Conservation (phyloP, 2,888 invertebrate genomes). For the Pomacea canaliculata region DNA sequence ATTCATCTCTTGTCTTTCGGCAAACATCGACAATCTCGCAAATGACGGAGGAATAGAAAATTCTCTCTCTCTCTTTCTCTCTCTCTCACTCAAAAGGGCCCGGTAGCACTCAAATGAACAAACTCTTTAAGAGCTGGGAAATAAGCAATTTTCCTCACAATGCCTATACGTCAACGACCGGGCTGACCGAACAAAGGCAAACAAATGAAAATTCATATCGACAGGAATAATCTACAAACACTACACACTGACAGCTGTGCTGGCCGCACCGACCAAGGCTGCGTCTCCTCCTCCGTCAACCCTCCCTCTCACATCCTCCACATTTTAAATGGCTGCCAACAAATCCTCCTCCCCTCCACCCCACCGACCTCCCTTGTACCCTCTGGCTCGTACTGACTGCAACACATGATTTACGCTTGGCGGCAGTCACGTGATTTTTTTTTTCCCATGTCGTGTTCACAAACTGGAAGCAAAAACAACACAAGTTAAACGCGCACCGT, state of each 20-base stretch:
- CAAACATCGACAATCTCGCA: conserved; percentile 7
- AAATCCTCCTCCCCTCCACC: background rate
- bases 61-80: background rate
- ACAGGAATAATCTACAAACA: conserved; percentile 7
- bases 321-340: background rate
- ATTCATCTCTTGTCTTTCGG: conserved; percentile 15
- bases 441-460: too few relatives aligned
- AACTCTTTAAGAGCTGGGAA: conserved; percentile 5
- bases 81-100: background rate
- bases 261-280: background rate
- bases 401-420: too few relatives aligned
- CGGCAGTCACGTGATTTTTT: too few relatives aligned
- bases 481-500: too few relatives aligned
- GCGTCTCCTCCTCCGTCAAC: too few relatives aligned
- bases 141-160: conserved; percentile 12
- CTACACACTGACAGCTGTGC: background rate
- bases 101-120: conserved; percentile 6
- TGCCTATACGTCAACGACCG: background rate
- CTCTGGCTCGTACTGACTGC: too few relatives aligned
- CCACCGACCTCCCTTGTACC: background rate
- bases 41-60: background rate
- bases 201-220: conserved; percentile 17
- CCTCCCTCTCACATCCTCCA: background rate
- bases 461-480: too few relatives aligned
- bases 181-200: conserved; percentile 1